These are phyloP conservation scores for Reticulitermes lucifugus DNA, from an alignment of 2,888 invertebrate genomes.

Conservation along the genomic window DNA sequence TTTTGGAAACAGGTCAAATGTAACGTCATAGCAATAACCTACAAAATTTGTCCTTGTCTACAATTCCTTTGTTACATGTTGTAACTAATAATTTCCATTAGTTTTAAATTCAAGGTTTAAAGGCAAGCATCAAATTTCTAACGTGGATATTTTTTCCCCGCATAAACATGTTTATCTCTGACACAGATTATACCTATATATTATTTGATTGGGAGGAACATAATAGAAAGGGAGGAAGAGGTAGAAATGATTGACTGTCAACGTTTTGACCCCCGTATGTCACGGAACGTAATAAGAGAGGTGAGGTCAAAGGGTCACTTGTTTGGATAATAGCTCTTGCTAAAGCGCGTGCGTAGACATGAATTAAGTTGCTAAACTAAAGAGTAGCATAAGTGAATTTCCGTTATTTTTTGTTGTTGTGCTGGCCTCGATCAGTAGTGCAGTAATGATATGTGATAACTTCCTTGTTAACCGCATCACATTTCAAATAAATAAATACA, in stretches of 20 bases:
- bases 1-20: too few species aligned
- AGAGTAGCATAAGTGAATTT: conserved; percentile 15
- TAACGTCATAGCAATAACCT: too few species aligned
- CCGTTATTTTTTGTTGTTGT: background rate
- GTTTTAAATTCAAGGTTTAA: too few species aligned
- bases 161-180: background rate
- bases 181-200: conserved; percentile 23
- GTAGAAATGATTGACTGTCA: conserved; percentile 49
- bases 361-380: conserved; percentile 15
- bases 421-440: background rate
- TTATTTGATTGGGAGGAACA: conserved; percentile 28
- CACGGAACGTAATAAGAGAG: conserved; percentile 44
- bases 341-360: conserved; percentile 21
- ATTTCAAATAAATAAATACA: background rate
- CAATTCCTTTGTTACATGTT: too few species aligned
- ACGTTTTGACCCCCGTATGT: conserved; percentile 45
- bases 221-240: background rate
- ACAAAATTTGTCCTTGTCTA: too few species aligned
- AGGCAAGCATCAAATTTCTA: background rate
- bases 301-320: conserved; percentile 38
- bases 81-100: too few species aligned
- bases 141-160: background rate
- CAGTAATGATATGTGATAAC: background rate
- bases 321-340: conserved; percentile 46
- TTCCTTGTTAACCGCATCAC: conserved; percentile 2